A percentile compares a stretch with the other conserved stretches of the same genome.
phyloP scores from a whole-genome alignment of 2,797 vertebrate species.

The Menidia menidia region DNA sequence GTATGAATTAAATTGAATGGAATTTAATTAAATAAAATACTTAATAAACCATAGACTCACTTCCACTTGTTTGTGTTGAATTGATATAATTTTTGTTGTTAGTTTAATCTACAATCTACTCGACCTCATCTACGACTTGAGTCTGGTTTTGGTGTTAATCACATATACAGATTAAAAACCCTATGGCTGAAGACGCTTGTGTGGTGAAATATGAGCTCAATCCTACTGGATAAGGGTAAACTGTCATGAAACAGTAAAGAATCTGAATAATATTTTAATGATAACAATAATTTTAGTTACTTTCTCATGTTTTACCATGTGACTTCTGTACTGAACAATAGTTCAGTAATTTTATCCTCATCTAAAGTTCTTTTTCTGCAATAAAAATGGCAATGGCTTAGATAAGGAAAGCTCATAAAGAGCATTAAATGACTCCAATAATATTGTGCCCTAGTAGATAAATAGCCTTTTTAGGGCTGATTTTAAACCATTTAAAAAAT shows the following conservation, averaged over 20 bases:
- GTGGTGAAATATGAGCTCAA: too few relatives aligned
- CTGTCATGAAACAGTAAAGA: too few relatives aligned
- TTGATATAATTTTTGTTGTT: not conserved
- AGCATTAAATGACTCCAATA: too few relatives aligned
- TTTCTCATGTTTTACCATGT: too few relatives aligned
- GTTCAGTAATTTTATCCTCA: too few relatives aligned
- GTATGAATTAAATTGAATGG: too few relatives aligned
- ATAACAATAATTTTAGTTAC: too few relatives aligned
- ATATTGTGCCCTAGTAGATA: not conserved
- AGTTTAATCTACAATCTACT: slow-evolving; percentile 18
- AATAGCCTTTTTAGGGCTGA: not conserved
- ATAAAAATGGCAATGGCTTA: not conserved
- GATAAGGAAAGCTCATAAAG: not conserved
- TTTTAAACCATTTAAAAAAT: slow-evolving; percentile 17
- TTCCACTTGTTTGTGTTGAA: not conserved
- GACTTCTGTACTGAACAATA: too few relatives aligned
- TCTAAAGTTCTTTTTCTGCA: not conserved
- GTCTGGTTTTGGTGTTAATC: not conserved
- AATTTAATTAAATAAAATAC: slow-evolving; percentile 1
- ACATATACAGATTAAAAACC: not conserved
- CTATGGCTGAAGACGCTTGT: too few relatives aligned
- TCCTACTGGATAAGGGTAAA: too few relatives aligned
- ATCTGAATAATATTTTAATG: too few relatives aligned
- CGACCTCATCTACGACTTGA: slow-evolving; percentile 7
- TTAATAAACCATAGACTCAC: slow-evolving; percentile 24